These are phyloP conservation scores for Epinephelus malabaricus DNA, from an alignment of 2,797 vertebrate species.

Conservation along the genomic window DNA sequence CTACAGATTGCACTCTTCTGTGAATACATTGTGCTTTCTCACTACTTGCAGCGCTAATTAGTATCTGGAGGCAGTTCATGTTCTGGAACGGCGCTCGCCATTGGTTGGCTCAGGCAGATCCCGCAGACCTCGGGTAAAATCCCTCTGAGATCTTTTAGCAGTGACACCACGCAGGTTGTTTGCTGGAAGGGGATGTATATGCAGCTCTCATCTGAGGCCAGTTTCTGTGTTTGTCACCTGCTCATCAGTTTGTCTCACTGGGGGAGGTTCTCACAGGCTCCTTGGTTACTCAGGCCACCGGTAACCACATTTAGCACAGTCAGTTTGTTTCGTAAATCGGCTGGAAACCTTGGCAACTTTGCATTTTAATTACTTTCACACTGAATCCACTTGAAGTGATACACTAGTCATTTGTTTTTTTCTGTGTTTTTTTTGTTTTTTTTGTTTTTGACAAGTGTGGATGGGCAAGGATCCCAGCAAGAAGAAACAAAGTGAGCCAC, in stretches of 20 bases:
- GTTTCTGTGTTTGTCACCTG: slow-evolving; percentile 43
- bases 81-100: slow-evolving; percentile 54
- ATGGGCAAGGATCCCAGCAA: slow-evolving; percentile 67
- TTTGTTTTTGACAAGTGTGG: slow-evolving; percentile 51
- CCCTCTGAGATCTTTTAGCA: slow-evolving; percentile 52
- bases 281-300: slow-evolving; percentile 33
- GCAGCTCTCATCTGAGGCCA: slow-evolving; percentile 36
- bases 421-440: slow-evolving; percentile 25
- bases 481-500: slow-evolving; percentile 56
- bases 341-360: slow-evolving; percentile 55
- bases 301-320: slow-evolving; percentile 51
- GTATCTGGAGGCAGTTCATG: slow-evolving; percentile 74
- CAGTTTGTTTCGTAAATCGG: slow-evolving; percentile 30
- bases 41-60: slow-evolving; percentile 74
- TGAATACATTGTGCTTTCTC: slow-evolving; percentile 63
- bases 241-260: slow-evolving; percentile 39
- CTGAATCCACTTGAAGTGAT: slow-evolving; percentile 59
- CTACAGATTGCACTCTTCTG: slow-evolving; percentile 70
- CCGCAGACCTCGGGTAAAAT: slow-evolving; percentile 62
- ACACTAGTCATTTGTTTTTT: slow-evolving; percentile 52
- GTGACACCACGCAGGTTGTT: slow-evolving; percentile 64
- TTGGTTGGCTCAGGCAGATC: slow-evolving; percentile 56
- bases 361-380: slow-evolving; percentile 71
- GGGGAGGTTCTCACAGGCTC: slow-evolving; percentile 15
- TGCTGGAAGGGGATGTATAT: slow-evolving; percentile 19